Evolutionary conservation across 2,113 vertebrate genomes (phyloP).

Genomic region (Callocephalon fimbriatum): DNA sequence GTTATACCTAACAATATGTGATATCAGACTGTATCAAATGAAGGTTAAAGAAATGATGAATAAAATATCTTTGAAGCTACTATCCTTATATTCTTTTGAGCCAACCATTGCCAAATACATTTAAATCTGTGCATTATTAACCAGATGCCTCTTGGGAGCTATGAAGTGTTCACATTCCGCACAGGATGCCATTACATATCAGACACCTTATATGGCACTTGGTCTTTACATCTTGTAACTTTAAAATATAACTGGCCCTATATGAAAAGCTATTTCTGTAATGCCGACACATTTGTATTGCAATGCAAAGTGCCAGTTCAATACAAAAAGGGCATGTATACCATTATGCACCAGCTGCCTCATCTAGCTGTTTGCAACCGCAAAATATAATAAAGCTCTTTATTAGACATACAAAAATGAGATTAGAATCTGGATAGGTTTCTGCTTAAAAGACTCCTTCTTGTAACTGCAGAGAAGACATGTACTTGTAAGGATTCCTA

Average conservation of each 20-base stretch:
- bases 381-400: constrained; percentile 21
- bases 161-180: not conserved
- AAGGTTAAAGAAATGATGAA: constrained; percentile 34
- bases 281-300: constrained; percentile 42
- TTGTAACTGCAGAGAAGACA: not conserved
- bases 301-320: constrained; percentile 7
- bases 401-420: constrained; percentile 33
- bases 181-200: not conserved
- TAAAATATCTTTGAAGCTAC: constrained; percentile 26
- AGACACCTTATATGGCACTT: not conserved
- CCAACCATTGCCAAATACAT: not conserved
- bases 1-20: not conserved
- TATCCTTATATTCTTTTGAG: not conserved
- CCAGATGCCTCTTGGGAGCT: not conserved
- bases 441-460: not conserved
- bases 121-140: constrained; percentile 38
- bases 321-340: constrained; percentile 20
- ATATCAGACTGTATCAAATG: not conserved
- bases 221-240: constrained; percentile 28
- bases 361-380: constrained; percentile 32
- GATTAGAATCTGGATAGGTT: not conserved
- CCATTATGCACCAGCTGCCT: constrained; percentile 53
- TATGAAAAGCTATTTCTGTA: constrained; percentile 39
- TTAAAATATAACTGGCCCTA: constrained; percentile 18
- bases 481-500: not conserved